These are phyloP conservation scores for Morbakka virulenta DNA, from an alignment of 30 jellyfish, hydroid and myxozoan genomes.

Conservation along the genomic window DNA sequence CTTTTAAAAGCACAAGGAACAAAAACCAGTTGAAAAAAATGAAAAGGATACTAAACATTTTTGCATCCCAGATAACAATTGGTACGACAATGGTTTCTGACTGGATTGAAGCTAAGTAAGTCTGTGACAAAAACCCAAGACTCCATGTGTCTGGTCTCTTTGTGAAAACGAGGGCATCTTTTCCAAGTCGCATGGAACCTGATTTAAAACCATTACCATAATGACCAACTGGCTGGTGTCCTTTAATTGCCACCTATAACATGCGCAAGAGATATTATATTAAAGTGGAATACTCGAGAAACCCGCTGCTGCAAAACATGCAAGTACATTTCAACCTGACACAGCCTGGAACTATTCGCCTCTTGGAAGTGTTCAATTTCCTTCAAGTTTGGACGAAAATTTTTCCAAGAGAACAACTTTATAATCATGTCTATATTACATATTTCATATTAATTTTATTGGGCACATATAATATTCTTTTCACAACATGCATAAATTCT, in stretches of 20 bases:
- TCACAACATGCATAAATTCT: too few species aligned
- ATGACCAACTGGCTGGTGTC: slow-evolving; percentile 98
- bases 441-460: too few species aligned
- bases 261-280: background rate
- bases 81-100: slow-evolving; percentile 93
- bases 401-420: too few species aligned
- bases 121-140: slow-evolving; percentile 85
- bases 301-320: too few species aligned
- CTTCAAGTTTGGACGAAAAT: background rate
- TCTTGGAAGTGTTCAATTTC: background rate
- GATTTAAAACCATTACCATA: slow-evolving; percentile 98
- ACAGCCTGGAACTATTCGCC: too few species aligned
- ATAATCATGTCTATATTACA: too few species aligned
- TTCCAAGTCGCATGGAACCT: slow-evolving; percentile 98
- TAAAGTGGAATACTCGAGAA: too few species aligned
- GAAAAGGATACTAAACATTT: slow-evolving; percentile 62
- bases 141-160: slow-evolving; percentile 66
- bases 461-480: too few species aligned
- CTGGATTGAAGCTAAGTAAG: slow-evolving; percentile 52
- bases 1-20: too few species aligned
- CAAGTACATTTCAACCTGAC: too few species aligned
- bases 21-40: too few species aligned
- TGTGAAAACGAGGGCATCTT: slow-evolving; percentile 95
- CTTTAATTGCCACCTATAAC: slow-evolving; percentile 72
- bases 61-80: slow-evolving; percentile 77